phyloP scores from a whole-genome alignment of 2,797 vertebrate genomes.

The Dallia pectoralis region DNA sequence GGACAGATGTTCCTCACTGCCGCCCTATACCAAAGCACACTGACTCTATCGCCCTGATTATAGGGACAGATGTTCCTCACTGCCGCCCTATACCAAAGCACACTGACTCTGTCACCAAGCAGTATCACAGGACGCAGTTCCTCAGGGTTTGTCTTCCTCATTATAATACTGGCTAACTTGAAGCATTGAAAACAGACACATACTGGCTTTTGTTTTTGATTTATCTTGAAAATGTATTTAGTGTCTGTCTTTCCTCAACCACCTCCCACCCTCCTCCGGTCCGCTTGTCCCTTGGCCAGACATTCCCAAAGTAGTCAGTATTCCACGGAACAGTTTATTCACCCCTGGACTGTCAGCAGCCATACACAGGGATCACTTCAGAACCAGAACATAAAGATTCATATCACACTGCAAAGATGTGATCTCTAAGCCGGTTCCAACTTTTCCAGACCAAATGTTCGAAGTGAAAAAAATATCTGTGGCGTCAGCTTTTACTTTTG shows the following conservation, averaged over 20 bases:
- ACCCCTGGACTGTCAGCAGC: constrained; percentile 25
- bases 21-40: no score
- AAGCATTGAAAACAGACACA: neutral
- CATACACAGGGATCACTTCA: constrained; percentile 15
- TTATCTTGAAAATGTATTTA: neutral
- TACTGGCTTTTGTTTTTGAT: neutral
- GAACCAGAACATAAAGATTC: constrained; percentile 24
- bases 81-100: constrained; percentile 5
- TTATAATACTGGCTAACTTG: neutral
- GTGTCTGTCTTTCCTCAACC: neutral
- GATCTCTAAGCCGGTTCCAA: constrained; percentile 6
- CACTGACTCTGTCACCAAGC: constrained; percentile 23
- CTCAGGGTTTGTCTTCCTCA: constrained; percentile 17
- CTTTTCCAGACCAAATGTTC: constrained; percentile 27
- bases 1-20: no score
- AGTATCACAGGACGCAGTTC: neutral
- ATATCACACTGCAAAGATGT: constrained; percentile 24
- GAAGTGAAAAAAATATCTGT: no score
- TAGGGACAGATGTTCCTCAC: no score
- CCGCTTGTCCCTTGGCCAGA: neutral
- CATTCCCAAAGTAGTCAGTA: neutral
- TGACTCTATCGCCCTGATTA: no score
- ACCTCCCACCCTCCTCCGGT: neutral
- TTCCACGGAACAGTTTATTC: neutral
- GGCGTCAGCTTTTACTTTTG: constrained; percentile 35